phyloP scores from a whole-genome alignment of 1,140 invertebrate genomes.

The Mya arenaria region DNA sequence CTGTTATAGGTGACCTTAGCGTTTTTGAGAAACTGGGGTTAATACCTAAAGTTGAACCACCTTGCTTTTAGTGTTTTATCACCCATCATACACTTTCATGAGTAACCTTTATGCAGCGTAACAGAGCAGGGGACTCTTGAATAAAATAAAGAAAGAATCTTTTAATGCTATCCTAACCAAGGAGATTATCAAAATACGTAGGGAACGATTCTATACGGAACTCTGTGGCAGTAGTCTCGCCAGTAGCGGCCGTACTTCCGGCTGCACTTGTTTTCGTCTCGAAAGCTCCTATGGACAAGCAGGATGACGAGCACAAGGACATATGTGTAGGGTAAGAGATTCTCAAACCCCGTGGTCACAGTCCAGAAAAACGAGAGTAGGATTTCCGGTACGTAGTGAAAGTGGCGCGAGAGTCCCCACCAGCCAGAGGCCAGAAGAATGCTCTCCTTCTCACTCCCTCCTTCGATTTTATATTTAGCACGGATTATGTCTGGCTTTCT shows the following conservation, averaged over 20 bases:
- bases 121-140: too few species aligned
- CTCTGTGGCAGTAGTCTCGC: conserved; percentile 83
- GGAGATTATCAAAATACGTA: conserved; percentile 27
- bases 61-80: too few species aligned
- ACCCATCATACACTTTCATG: too few species aligned
- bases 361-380: conserved; percentile 83
- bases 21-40: too few species aligned
- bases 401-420: conserved; percentile 85
- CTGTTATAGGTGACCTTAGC: too few species aligned
- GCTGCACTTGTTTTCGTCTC: conserved; percentile 85
- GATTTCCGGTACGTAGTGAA: conserved; percentile 85
- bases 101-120: too few species aligned
- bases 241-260: conserved; percentile 85
- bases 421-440: conserved; percentile 84
- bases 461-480: conserved; percentile 79
- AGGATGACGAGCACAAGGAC: conserved; percentile 82
- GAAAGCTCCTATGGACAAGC: conserved; percentile 82
- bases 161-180: too few species aligned
- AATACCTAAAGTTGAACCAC: too few species aligned
- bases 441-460: conserved; percentile 74
- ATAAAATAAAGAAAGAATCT: too few species aligned
- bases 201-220: conserved; percentile 84
- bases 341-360: conserved; percentile 80
- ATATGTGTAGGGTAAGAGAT: conserved; percentile 83
- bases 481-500: conserved; percentile 81